A percentile compares a stretch with the other conserved stretches of the same genome.
phyloP scores from a whole-genome alignment of 2,888 invertebrate species.

The Brenthis hecate region DNA sequence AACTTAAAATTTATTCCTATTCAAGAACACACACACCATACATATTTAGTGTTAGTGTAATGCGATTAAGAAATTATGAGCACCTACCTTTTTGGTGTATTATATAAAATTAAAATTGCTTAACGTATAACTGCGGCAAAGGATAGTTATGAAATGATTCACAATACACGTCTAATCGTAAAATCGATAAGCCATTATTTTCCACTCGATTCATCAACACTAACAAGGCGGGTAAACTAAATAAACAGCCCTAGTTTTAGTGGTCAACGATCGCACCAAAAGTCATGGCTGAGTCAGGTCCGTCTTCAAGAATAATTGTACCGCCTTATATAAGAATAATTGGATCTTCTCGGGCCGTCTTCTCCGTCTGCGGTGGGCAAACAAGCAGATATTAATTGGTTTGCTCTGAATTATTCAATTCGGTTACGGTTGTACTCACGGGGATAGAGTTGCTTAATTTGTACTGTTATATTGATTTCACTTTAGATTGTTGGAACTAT shows the following conservation, averaged over 20 bases:
- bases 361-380: conserved; percentile 44
- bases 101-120: not conserved
- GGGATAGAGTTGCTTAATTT: conserved; percentile 25
- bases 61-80: not conserved
- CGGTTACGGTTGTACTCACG: conserved; percentile 35
- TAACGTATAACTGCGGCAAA: too few species aligned
- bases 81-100: too few species aligned
- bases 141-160: too few species aligned
- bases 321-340: conserved; percentile 21
- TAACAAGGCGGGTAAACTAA: conserved; percentile 43
- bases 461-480: conserved; percentile 20
- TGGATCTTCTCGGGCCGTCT: conserved; percentile 40
- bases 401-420: conserved; percentile 46
- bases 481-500: conserved; percentile 15
- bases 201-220: conserved; percentile 34
- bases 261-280: conserved; percentile 49
- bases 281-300: conserved; percentile 42
- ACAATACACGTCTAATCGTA: not conserved
- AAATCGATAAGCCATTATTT: conserved; percentile 29
- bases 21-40: not conserved
- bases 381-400: conserved; percentile 50
- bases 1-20: too few species aligned
- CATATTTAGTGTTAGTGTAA: not conserved
- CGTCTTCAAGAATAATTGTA: conserved; percentile 51
- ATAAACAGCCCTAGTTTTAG: conserved; percentile 47